These are phyloP conservation scores for Oreochromis tanganicae DNA, from an alignment of 2,113 vertebrate genomes.

Conservation along the genomic window DNA sequence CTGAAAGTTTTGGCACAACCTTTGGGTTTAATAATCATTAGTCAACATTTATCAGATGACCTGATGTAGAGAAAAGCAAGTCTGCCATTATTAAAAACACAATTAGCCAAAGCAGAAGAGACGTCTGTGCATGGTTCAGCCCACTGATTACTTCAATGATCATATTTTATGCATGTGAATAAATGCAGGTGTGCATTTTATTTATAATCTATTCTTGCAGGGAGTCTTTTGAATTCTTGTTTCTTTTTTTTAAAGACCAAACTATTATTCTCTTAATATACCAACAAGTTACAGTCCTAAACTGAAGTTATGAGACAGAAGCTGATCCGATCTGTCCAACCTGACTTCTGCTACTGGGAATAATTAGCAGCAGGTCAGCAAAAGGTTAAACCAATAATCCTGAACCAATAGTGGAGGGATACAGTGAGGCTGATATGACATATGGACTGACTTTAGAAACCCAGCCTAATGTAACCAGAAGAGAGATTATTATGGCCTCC, in stretches of 20 bases:
- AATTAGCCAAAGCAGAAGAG: background rate
- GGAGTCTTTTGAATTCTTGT: background rate
- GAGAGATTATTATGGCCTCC: background rate
- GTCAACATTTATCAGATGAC: background rate
- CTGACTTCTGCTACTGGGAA: background rate
- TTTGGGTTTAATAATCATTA: background rate
- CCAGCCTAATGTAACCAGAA: background rate
- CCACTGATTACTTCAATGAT: background rate
- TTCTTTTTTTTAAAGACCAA: background rate
- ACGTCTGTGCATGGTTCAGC: background rate
- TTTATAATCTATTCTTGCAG: background rate
- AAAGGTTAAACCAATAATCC: slow-evolving; percentile 28
- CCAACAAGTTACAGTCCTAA: background rate
- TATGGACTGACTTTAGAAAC: background rate
- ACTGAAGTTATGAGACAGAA: background rate
- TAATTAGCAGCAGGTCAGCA: background rate
- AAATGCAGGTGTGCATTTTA: background rate
- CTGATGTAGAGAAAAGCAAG: background rate
- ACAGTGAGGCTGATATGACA: background rate
- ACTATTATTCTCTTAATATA: background rate
- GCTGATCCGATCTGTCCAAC: background rate
- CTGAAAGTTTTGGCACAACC: background rate
- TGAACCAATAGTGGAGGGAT: background rate
- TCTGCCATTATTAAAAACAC: background rate
- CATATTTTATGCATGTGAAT: background rate